Conservation (phyloP, 1,140 invertebrate genomes). For the Brachionus plicatilis region DNA sequence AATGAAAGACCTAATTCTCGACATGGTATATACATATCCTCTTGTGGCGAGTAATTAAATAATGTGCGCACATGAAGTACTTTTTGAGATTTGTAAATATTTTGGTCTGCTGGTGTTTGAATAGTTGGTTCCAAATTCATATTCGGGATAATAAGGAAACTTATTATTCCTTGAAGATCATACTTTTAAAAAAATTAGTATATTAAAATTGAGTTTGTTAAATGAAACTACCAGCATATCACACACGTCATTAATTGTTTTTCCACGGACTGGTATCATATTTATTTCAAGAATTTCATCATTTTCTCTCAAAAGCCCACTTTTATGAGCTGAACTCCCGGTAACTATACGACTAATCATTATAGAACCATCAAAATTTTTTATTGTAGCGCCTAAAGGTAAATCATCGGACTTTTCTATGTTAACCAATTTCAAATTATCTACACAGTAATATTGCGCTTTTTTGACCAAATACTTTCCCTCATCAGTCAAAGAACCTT, state of each 20-base stretch:
- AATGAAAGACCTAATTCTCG: conserved; percentile 87
- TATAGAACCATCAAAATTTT: conserved; percentile 70
- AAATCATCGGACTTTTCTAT: conserved; percentile 89
- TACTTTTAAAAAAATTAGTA: conserved; percentile 53
- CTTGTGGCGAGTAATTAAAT: conserved; percentile 96
- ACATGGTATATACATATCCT: conserved; percentile 95
- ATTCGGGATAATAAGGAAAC: conserved; percentile 79
- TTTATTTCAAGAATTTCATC: conserved; percentile 96
- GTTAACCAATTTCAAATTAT: conserved; percentile 87
- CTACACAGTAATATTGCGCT: conserved; percentile 61
- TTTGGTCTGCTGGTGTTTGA: background rate
- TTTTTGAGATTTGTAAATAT: background rate
- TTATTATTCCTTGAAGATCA: conserved; percentile 83
- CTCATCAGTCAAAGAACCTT: conserved; percentile 44
- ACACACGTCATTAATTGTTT: conserved; percentile 94
- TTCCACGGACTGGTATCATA: conserved; percentile 87
- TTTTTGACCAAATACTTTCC: conserved; percentile 49
- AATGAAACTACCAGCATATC: conserved; percentile 67
- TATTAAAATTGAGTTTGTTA: background rate
- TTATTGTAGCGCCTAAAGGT: conserved; percentile 65
- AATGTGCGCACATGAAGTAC: conserved; percentile 77
- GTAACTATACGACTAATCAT: conserved; percentile 89
- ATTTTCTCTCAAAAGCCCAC: conserved; percentile 79
- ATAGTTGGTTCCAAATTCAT: background rate
- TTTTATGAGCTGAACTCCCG: conserved; percentile 88